These are phyloP conservation scores for Drosophila tani DNA, from an alignment of 1,140 invertebrate genomes.

Conservation along the genomic window DNA sequence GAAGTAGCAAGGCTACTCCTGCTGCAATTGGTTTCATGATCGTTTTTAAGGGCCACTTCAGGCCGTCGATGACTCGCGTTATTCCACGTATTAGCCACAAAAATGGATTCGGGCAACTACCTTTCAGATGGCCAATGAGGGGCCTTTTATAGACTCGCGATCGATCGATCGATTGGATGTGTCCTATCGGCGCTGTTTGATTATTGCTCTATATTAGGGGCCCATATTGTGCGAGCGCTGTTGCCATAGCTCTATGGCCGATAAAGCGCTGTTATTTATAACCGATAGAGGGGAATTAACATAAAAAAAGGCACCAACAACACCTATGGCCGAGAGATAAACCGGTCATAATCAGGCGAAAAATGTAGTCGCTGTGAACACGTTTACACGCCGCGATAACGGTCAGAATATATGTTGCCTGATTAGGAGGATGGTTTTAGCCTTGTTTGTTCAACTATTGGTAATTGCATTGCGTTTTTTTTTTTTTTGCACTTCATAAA, in stretches of 20 bases:
- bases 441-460: neutral
- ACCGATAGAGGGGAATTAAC: conserved; percentile 50
- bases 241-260: conserved; percentile 50
- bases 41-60: conserved; percentile 28
- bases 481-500: conserved; percentile 12
- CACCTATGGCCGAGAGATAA: conserved; percentile 36
- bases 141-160: conserved; percentile 36
- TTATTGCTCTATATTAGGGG: conserved; percentile 49
- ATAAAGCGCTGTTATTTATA: conserved; percentile 53
- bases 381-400: conserved; percentile 42
- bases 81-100: conserved; percentile 37
- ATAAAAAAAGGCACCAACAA: conserved; percentile 47
- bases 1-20: conserved; percentile 49
- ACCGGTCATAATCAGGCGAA: conserved; percentile 39
- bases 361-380: conserved; percentile 31
- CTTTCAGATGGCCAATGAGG: conserved; percentile 14
- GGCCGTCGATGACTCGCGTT: conserved; percentile 8
- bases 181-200: conserved; percentile 41
- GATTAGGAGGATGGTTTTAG: conserved; percentile 19
- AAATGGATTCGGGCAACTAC: conserved; percentile 47
- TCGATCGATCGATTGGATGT: conserved; percentile 35
- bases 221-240: conserved; percentile 33
- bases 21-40: conserved; percentile 40
- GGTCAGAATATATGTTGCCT: conserved; percentile 26
- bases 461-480: neutral